Evolutionary conservation across 37 sponge, comb jelly and placozoan species (phyloP), one percentile per base, ranked within the genome.

Genomic region (Agelas oroides): DNA sequence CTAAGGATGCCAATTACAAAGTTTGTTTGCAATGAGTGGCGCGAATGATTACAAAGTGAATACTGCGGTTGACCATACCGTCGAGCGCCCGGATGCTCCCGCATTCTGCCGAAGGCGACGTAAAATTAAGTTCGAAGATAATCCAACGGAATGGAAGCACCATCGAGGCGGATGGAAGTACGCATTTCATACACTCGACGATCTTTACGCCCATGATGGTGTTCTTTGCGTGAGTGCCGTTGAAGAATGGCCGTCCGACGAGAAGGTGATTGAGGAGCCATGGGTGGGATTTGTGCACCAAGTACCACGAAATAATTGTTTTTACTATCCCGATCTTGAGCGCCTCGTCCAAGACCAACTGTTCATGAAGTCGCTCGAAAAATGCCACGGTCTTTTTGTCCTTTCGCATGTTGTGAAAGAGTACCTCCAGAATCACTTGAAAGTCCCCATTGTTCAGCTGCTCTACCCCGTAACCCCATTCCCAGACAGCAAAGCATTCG

Each of bases 231-330:
- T 90, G 20, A 75, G 84, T 31, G 77, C 85, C 5, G 75, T 84
- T 5, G 90, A 86, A 70, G 81, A 78, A 20, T 56, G 36, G 32
- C 61, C 70, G 0, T 67, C 24, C 40, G 56, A 70, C 28, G 69
- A 78, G 5, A 71, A n/a, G 37, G 32, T 46, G 12, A 73, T 72
- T 25, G 37, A 64, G 12, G 90, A 84, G 41, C 80, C 85, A 0
- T 90, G 90, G 90, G 38, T 90, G 1, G 90, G 90, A 18, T 78
- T 90, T 58, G 73, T 84, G 1, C 90, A 90, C 55, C 90, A 90
- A 40, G 84, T 86, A 0, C 85, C 90, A 20, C 18, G 59, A 13
- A 84, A 57, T 36, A 78, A 84, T 31, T 84, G 67, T 38, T 63
- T 39, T 8, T 46, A 19, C 13, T 88, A 81, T 41, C 89, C 89